A percentile compares a stretch with the other conserved stretches of the same genome.
Conservation (phyloP, 1,140 invertebrate species). For the Pogonognathellus flavescens region DNA sequence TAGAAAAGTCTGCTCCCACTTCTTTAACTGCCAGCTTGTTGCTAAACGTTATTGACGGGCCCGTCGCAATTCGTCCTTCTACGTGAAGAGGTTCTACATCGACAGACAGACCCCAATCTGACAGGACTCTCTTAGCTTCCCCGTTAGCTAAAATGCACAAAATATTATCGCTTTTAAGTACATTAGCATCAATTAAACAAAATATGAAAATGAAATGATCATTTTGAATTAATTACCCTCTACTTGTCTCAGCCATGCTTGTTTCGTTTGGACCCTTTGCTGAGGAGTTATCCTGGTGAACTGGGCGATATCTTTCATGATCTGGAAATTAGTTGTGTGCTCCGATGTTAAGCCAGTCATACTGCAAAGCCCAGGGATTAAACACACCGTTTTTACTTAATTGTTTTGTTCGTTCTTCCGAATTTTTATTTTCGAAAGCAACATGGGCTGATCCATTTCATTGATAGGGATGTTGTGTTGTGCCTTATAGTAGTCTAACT, state of each 20-base stretch:
- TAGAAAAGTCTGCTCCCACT: not conserved
- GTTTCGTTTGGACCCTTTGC: conserved; percentile 77
- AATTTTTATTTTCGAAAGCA: conserved; percentile 75
- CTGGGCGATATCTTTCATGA: conserved; percentile 86
- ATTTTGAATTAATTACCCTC: conserved; percentile 68
- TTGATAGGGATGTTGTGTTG: conserved; percentile 79
- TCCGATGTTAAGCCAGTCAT: conserved; percentile 80
- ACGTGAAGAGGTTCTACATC: conserved; percentile 75
- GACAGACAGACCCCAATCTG: conserved; percentile 85
- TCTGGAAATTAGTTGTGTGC: conserved; percentile 73
- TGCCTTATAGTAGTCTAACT: conserved; percentile 84
- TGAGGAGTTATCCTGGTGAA: conserved; percentile 84
- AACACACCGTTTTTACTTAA: conserved; percentile 65
- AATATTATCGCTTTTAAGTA: too few species aligned
- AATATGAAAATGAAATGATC: too few species aligned
- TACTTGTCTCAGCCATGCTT: conserved; percentile 81
- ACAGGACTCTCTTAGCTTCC: conserved; percentile 79
- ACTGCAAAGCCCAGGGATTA: conserved; percentile 87
- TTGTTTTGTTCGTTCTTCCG: not conserved
- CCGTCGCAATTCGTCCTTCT: conserved; percentile 76
- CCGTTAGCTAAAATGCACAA: conserved; percentile 74
- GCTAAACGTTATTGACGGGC: conserved; percentile 78
- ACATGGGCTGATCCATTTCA: conserved; percentile 84
- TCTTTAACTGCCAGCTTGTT: not conserved
- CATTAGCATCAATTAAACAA: too few species aligned